These are phyloP conservation scores for Oreortyx pictus DNA, from an alignment of 2,797 vertebrate genomes.

Conservation along the genomic window DNA sequence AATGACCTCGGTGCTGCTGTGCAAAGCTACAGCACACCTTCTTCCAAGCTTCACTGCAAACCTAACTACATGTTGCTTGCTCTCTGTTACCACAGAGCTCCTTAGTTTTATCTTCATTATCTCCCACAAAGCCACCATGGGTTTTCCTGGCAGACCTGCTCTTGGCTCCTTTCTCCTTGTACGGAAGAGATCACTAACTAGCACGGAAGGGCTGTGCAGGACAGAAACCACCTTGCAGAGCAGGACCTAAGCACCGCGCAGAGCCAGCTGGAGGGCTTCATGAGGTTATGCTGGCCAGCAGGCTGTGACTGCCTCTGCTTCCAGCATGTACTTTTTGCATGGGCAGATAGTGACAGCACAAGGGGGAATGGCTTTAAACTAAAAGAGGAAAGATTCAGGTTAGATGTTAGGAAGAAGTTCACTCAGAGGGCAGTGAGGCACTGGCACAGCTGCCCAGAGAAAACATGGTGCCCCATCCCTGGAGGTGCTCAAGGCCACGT, in stretches of 20 bases:
- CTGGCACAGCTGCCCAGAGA: no score
- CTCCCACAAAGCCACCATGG: neutral
- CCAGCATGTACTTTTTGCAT: neutral
- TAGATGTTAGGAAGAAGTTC: no score
- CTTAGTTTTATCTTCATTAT: constrained; percentile 17
- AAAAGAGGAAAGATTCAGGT: no score
- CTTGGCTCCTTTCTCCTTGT: neutral
- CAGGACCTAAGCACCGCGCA: neutral
- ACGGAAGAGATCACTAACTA: neutral
- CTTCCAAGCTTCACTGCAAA: constrained; percentile 2
- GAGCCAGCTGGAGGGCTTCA: neutral
- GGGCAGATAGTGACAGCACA: no score
- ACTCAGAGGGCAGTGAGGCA: no score
- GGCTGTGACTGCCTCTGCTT: neutral
- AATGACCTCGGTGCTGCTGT: neutral
- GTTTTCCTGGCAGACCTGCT: neutral
- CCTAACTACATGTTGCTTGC: neutral
- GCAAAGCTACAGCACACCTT: neutral
- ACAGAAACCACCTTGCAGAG: neutral
- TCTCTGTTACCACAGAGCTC: neutral
- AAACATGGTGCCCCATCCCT: neutral
- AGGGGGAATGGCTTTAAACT: no score
- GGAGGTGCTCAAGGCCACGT: neutral
- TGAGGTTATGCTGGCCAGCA: neutral
- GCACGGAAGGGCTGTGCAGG: accelerated